Base-by-base conservation (phyloP, 2,888 invertebrate species). In the Lithophane socia region DNA sequence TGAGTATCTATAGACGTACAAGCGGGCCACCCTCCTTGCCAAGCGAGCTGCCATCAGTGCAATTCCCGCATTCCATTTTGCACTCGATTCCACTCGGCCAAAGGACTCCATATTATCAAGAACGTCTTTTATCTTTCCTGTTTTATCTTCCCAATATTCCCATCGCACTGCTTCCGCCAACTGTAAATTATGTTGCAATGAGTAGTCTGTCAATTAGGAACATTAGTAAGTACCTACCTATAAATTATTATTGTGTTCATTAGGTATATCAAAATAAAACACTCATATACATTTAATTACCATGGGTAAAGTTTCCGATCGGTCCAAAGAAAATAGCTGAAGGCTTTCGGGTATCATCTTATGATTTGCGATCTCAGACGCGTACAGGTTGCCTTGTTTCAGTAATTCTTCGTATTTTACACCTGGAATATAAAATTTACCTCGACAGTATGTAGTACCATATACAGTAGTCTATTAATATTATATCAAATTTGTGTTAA, bases 321-420 rank as follows among this genome's bases (percentile, higher is more conserved):
- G 87, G 78, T 94, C 89, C 70, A 95, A 86, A 63, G 93, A 92
- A 75, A 95, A 92, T 80, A 92, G 93, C 79, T 93, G 93, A 75
- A 98, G 92, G 37, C 97, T 93, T 87, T 97, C 96, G 0, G 98
- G 97, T 86, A 98, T 95, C 73, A 97, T 94, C 61, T 97, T 97
- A 77, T 95, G 94, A 84, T 97, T 97, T 64, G 97, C 96, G 88
- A 97, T 97, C 77, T 97, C 96, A 75, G 96, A 95, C 58, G 98
- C 92, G 70, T 97, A 96, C 68, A 93, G 88, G 69, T 96, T 95
- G 24, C 97, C 97, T 89, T 97, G 97, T 78, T 97, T 96, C 13
- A 97, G 95, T 79, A 98, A 93, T 85, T 97, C 97, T 72, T 97
- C 92, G 97, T 97, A 98, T 88, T 97, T 96, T 87, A 96, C 97